Base-by-base conservation (phyloP, 2,797 vertebrate genomes). In the Mycteria americana region DNA sequence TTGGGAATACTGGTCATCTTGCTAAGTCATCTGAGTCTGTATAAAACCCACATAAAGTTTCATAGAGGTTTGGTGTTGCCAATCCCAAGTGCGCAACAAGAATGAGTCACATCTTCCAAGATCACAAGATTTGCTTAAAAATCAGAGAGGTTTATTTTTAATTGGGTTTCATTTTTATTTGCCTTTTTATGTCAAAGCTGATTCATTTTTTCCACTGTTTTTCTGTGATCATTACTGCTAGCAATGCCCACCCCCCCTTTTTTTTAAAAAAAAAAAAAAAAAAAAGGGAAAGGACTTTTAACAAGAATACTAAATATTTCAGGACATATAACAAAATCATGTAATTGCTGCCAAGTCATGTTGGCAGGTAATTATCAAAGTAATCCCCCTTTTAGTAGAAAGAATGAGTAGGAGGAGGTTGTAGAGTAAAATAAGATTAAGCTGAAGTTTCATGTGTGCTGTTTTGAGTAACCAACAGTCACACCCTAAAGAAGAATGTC, bases 71-170 rank as follows among this genome's bases (percentile, higher is more conserved):
- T 79, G 75, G 19, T 80, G 56, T 53, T 92, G 35, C 64, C 78
- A 92, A 2, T 85, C 77, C 63, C 28, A 91, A 85, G n/a, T 56
- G 68, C 9, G 14, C 64, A 80, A 62, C 4, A 6, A 77, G 81
- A 90, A 75, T 91, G 92, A 96, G 90, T 94, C 92, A 95, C 39
- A 46, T 92, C 56, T 96, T 95, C 94, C 95, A 74, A 92, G 51
- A 92, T 92, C 41, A 85, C 37, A 64, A 50, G 60, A 70, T 81
- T 89, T 89, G 39, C 84, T 85, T 83, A 80, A 89, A 95, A 95
- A 89, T 92, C 70, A 64, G 21, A 63, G 31, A 16, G 25, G 28
- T 74, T 92, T 89, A 79, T 73, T 95, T 91, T 87, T 91, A 91
- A 94, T 91, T 93, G 2, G 46, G 9, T 93, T 93, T 93, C 51